Percentiles rank a stretch among this genome's conserved stretches.
Evolutionary conservation across 2,797 vertebrate genomes (phyloP).

Genomic region (Rhinoraja longicauda): DNA sequence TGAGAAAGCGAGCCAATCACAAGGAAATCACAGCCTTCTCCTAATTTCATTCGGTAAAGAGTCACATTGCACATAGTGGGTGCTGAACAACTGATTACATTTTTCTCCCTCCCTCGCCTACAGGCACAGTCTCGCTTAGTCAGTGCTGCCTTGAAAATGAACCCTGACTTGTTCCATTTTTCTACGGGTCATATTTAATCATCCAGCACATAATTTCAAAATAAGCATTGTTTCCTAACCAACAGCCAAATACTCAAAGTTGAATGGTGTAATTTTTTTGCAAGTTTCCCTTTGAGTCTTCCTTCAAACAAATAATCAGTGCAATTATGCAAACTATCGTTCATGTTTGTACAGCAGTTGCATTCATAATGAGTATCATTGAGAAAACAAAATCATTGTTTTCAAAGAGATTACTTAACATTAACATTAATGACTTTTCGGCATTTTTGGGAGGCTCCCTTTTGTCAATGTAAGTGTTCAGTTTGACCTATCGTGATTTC

Average conservation of each 20-base stretch:
- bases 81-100: neutral
- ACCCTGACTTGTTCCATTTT: neutral
- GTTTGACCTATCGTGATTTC: neutral
- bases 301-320: neutral
- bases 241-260: neutral
- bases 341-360: neutral
- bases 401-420: neutral
- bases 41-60: no score
- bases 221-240: neutral
- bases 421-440: neutral
- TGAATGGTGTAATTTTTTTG: neutral
- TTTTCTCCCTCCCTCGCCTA: neutral
- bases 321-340: neutral
- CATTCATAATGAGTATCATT: neutral
- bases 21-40: neutral
- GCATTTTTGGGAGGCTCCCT: neutral
- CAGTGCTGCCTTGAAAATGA: neutral
- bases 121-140: neutral
- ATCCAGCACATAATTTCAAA: conserved; percentile 1
- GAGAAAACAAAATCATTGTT: neutral
- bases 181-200: neutral
- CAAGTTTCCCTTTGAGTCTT: neutral
- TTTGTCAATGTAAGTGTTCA: neutral
- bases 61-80: neutral
- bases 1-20: neutral